Percentiles rank a stretch among this genome's conserved stretches.
These are phyloP conservation scores for Panurus biarmicus DNA, from an alignment of 2,113 vertebrate genomes.

Conservation along the genomic window DNA sequence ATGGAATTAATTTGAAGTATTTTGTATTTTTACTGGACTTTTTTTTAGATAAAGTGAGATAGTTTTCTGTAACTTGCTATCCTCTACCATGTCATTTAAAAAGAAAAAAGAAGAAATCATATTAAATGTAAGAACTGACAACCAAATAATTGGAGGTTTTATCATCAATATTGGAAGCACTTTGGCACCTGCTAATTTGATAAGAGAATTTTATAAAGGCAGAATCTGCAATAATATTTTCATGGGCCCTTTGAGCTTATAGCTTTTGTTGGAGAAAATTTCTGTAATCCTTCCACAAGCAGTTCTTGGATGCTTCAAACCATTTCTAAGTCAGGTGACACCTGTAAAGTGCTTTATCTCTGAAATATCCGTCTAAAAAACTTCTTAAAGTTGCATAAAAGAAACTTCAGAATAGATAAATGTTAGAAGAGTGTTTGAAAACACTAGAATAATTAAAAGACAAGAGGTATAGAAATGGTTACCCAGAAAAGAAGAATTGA, in stretches of 20 bases:
- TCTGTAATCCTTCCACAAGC: not conserved
- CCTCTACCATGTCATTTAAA: not conserved
- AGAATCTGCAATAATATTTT: not conserved
- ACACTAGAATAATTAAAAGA: not conserved
- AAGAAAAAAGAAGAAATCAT: not conserved
- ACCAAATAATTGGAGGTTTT: not conserved
- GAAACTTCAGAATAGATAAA: not conserved
- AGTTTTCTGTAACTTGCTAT: not conserved
- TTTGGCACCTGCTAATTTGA: not conserved
- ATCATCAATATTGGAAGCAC: not conserved
- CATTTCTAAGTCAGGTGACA: not conserved
- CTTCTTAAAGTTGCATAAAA: not conserved
- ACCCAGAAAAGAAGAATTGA: not conserved
- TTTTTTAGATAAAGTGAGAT: not conserved
- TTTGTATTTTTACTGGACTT: not conserved
- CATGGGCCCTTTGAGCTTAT: not conserved
- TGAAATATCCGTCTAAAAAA: not conserved
- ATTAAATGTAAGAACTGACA: not conserved
- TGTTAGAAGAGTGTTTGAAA: not conserved
- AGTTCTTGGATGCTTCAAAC: not conserved
- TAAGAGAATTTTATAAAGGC: not conserved
- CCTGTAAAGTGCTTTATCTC: not conserved
- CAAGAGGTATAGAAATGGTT: not conserved
- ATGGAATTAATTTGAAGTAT: not conserved
- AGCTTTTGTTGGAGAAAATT: not conserved